A percentile compares a stretch with the other conserved stretches of the same genome.
phyloP scores from a whole-genome alignment of 2,113 vertebrate genomes.

The Grus americana region DNA sequence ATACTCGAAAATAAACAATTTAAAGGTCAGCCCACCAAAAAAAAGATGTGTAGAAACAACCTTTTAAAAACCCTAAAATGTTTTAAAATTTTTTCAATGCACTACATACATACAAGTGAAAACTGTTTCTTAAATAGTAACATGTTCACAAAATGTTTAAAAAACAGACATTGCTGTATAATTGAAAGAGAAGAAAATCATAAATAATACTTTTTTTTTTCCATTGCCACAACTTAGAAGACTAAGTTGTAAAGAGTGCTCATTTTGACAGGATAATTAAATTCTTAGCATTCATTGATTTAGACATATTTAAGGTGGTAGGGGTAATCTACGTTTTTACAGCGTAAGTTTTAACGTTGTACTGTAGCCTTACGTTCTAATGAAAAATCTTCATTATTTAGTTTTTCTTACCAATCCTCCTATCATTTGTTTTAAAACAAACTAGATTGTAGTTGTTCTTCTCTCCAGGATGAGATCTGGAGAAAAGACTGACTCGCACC shows the following conservation, averaged over 20 bases:
- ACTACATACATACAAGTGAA: not conserved
- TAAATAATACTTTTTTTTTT: not conserved
- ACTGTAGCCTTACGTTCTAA: not conserved
- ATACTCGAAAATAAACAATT: not conserved
- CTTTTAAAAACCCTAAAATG: not conserved
- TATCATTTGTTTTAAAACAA: constrained; percentile 29
- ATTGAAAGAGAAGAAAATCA: not conserved
- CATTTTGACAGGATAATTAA: not conserved
- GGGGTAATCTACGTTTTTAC: not conserved
- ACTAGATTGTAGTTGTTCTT: constrained; percentile 7
- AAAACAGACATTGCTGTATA: not conserved
- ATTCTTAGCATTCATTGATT: not conserved
- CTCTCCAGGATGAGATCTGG: constrained; percentile 16
- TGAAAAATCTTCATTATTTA: not conserved
- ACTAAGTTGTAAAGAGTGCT: not conserved
- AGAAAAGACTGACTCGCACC: constrained; percentile 24
- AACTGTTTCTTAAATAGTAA: not conserved
- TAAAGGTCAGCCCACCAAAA: not conserved
- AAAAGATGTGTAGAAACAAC: rapidly evolving
- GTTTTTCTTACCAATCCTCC: not conserved
- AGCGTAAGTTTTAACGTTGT: not conserved
- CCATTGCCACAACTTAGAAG: not conserved
- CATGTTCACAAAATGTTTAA: not conserved
- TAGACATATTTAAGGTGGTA: not conserved
- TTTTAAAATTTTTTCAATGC: not conserved